A percentile compares a stretch with the other conserved stretches of the same genome.
Conservation (phyloP, 1,140 invertebrate species). For the Eumeta japonica region DNA sequence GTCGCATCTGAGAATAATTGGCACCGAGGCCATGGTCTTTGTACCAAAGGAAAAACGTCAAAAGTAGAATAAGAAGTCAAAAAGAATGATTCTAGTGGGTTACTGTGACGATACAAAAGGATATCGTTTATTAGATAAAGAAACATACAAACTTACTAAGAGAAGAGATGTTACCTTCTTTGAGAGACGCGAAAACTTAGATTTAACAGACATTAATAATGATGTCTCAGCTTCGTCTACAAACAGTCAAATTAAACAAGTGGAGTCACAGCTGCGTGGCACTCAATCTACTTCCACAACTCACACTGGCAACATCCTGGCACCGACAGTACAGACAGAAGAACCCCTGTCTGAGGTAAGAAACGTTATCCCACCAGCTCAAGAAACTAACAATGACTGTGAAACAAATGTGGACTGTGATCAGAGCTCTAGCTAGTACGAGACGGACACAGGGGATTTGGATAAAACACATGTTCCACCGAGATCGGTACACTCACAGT, state of each 20-base stretch:
- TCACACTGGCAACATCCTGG: too few species aligned
- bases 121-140: slow-evolving; percentile 27
- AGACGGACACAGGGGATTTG: slow-evolving; percentile 7
- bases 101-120: slow-evolving; percentile 31
- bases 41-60: slow-evolving; percentile 33
- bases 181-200: slow-evolving; percentile 19
- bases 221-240: slow-evolving; percentile 5
- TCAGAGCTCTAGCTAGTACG: too few species aligned
- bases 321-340: too few species aligned
- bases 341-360: too few species aligned
- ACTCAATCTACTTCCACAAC: too few species aligned
- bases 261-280: too few species aligned
- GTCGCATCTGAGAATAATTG: too few species aligned
- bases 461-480: slow-evolving; percentile 5
- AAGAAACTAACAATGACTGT: too few species aligned
- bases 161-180: slow-evolving; percentile 28
- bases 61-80: slow-evolving; percentile 37
- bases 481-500: too few species aligned
- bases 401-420: too few species aligned
- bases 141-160: slow-evolving; percentile 14
- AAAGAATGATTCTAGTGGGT: slow-evolving; percentile 34
- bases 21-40: slow-evolving; percentile 31
- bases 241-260: too few species aligned
- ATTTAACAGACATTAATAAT: slow-evolving; percentile 8
- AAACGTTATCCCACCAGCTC: too few species aligned